A percentile compares a stretch with the other conserved stretches of the same genome.
Evolutionary conservation across 2,113 vertebrate genomes (phyloP).

Genomic region (Terrapene triunguis): DNA sequence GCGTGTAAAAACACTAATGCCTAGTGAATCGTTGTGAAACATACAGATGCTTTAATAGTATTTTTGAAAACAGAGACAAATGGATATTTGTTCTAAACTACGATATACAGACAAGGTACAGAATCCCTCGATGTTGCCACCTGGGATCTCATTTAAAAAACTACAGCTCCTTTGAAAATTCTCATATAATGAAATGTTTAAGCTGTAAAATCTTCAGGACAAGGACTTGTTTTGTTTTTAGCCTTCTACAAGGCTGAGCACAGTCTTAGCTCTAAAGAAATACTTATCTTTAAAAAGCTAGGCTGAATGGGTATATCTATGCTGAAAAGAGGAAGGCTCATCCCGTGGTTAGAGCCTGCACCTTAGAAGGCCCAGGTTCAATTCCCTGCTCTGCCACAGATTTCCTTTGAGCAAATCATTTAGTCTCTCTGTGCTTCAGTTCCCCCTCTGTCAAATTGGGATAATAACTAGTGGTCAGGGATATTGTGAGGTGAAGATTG

Average conservation of each 20-base stretch:
- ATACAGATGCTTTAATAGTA: neutral
- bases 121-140: conserved; percentile 45
- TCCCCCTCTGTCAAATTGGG: neutral
- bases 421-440: neutral
- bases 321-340: neutral
- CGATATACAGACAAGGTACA: neutral
- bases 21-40: conserved; percentile 12
- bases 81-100: conserved; percentile 51
- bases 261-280: neutral
- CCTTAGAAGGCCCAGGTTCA: neutral
- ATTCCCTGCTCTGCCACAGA: neutral
- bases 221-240: neutral
- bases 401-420: neutral
- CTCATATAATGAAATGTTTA: neutral
- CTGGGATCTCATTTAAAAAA: conserved; percentile 53
- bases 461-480: neutral
- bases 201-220: neutral
- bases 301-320: neutral
- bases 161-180: neutral
- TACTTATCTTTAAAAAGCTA: neutral
- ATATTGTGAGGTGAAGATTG: neutral
- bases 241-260: neutral
- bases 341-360: neutral
- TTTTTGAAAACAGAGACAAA: neutral
- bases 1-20: conserved; percentile 16